phyloP scores from a whole-genome alignment of 2,888 invertebrate species.

The Morpho deidamia region DNA sequence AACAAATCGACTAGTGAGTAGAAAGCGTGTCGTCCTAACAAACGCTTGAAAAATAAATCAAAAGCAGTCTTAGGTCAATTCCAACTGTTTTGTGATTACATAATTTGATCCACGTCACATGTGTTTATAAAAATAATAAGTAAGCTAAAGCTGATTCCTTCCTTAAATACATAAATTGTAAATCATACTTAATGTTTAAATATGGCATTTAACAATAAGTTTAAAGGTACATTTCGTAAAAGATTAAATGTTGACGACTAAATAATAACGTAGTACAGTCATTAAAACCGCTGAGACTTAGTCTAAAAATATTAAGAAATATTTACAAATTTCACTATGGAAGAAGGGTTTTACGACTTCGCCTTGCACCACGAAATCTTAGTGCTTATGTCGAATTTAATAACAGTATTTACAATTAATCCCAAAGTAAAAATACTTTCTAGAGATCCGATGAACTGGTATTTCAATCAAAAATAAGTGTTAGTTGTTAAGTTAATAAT shows the following conservation, averaged over 20 bases:
- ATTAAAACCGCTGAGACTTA: constrained; percentile 63
- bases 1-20: constrained; percentile 35
- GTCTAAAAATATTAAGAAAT: constrained; percentile 58
- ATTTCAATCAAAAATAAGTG: constrained; percentile 43
- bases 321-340: constrained; percentile 78
- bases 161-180: constrained; percentile 41
- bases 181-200: constrained; percentile 72
- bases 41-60: constrained; percentile 46
- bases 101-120: constrained; percentile 46
- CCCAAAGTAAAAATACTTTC: constrained; percentile 52
- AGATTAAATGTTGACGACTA: constrained; percentile 72
- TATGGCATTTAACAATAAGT: constrained; percentile 75
- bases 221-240: constrained; percentile 71
- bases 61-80: constrained; percentile 76
- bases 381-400: constrained; percentile 51
- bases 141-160: constrained; percentile 29
- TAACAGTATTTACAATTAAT: constrained; percentile 74
- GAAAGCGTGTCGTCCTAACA: constrained; percentile 34
- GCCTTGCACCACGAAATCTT: constrained; percentile 53
- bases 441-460: constrained; percentile 51
- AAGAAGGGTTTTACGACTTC: constrained; percentile 66
- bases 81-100: constrained; percentile 46
- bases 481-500: constrained; percentile 41
- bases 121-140: constrained; percentile 48
- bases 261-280: constrained; percentile 62